A percentile compares a stretch with the other conserved stretches of the same genome.
These are phyloP conservation scores for Plectus sambesii DNA, from an alignment of 1,140 invertebrate species.

Conservation along the genomic window DNA sequence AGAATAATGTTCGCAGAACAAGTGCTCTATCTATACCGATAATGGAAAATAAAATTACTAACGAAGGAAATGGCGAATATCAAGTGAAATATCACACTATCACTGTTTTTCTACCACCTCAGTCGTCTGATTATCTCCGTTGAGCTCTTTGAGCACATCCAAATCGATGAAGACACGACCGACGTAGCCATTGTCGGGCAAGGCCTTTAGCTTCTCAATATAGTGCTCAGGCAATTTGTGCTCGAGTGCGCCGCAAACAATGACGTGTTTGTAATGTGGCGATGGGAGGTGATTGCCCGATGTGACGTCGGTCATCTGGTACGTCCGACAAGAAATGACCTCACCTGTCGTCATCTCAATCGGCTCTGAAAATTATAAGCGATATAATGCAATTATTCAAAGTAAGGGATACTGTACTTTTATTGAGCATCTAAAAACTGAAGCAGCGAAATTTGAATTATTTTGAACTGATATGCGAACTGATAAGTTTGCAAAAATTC, in stretches of 20 bases:
- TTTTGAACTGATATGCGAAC: not conserved
- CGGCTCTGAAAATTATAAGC: too few species aligned
- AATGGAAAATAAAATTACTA: too few species aligned
- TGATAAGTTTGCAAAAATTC: too few species aligned
- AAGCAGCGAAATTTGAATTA: not conserved
- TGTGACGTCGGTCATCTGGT: slow-evolving; percentile 31
- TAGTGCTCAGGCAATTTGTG: slow-evolving; percentile 29
- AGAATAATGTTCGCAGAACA: too few species aligned
- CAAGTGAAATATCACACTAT: too few species aligned
- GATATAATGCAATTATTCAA: too few species aligned
- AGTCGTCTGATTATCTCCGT: too few species aligned
- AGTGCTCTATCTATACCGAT: too few species aligned
- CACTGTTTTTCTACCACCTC: too few species aligned
- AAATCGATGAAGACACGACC: slow-evolving; percentile 25
- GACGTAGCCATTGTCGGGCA: slow-evolving; percentile 30
- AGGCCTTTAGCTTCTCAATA: slow-evolving; percentile 22
- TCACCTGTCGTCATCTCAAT: not conserved
- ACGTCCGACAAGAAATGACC: slow-evolving; percentile 30
- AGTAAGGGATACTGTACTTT: not conserved
- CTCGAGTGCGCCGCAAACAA: slow-evolving; percentile 32
- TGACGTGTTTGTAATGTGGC: slow-evolving; percentile 38
- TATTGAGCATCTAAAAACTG: slow-evolving; percentile 8
- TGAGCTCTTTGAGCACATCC: slow-evolving; percentile 21
- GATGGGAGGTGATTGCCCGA: slow-evolving; percentile 19
- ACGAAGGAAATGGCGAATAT: too few species aligned